phyloP scores from a whole-genome alignment of 2,797 vertebrate genomes.

The Spinibarbus caldwelli region DNA sequence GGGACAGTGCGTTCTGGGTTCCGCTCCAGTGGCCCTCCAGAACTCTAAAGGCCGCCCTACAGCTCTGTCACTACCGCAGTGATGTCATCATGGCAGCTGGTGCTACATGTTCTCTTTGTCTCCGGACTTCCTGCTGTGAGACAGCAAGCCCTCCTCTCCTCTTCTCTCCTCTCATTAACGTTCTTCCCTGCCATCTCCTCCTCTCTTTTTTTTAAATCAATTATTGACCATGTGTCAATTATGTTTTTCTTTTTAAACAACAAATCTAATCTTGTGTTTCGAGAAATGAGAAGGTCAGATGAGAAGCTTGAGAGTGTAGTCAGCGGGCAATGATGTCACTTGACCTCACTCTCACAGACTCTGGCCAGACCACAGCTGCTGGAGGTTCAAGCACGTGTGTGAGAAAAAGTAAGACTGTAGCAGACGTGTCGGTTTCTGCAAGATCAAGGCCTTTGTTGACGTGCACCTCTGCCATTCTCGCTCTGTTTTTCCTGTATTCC shows the following conservation, averaged over 20 bases:
- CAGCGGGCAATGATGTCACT: conserved; percentile 38
- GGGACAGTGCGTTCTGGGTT: conserved; percentile 43
- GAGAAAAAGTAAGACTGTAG: conserved; percentile 37
- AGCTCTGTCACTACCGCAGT: conserved; percentile 20
- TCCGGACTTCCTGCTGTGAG: conserved; percentile 49
- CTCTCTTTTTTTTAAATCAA: conserved; percentile 10
- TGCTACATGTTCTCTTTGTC: conserved; percentile 44
- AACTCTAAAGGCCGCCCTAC: conserved; percentile 9
- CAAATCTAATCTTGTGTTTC: neutral
- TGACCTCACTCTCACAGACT: conserved; percentile 2
- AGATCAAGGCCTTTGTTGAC: conserved; percentile 53
- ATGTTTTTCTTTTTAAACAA: conserved; percentile 9
- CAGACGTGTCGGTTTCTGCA: conserved; percentile 28
- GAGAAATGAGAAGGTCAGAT: conserved; percentile 8
- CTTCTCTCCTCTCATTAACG: conserved; percentile 23
- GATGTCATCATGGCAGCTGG: conserved; percentile 56
- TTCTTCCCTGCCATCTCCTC: conserved; percentile 19
- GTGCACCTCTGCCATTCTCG: conserved; percentile 18
- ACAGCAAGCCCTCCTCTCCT: conserved; percentile 40
- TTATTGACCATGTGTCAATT: conserved; percentile 1
- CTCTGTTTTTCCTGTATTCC: conserved; percentile 11
- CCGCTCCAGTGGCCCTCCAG: conserved; percentile 6
- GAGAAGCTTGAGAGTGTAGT: conserved; percentile 6
- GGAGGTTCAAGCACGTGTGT: conserved; percentile 15
- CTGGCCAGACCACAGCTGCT: conserved; percentile 28